These are phyloP conservation scores for Hystrix cristata DNA, from an alignment of 2,113 vertebrate species.

Conservation along the genomic window DNA sequence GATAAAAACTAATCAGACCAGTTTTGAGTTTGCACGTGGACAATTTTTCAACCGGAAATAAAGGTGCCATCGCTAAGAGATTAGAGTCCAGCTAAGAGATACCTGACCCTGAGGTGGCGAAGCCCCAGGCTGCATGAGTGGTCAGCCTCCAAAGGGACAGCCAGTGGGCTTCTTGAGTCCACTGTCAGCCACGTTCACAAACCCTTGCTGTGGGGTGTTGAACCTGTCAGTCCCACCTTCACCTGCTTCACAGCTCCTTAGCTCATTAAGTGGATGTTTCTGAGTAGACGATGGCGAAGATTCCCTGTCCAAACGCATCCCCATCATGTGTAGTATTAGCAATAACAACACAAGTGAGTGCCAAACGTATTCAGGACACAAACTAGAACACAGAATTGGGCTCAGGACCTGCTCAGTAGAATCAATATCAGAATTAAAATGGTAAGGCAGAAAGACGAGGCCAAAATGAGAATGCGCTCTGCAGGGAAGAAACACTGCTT, in stretches of 20 bases:
- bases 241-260: background rate
- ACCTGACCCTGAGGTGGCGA: background rate
- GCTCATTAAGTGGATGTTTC: slow-evolving; percentile 55
- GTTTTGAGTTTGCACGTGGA: background rate
- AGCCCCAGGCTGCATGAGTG: background rate
- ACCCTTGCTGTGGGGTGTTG: background rate
- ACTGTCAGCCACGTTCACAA: background rate
- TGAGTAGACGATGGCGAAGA: background rate
- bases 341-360: background rate
- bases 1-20: slow-evolving; percentile 31
- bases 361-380: slow-evolving; percentile 51
- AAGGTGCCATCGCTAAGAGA: background rate
- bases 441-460: background rate
- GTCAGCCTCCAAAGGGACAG: background rate
- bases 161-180: background rate
- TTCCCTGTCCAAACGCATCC: slow-evolving; percentile 40
- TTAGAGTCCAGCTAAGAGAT: background rate
- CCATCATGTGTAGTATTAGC: slow-evolving; percentile 14
- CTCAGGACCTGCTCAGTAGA: background rate
- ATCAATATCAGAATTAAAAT: slow-evolving; percentile 67
- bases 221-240: background rate
- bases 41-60: slow-evolving; percentile 36
- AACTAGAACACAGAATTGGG: background rate
- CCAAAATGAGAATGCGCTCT: slow-evolving; percentile 23
- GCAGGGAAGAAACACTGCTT: background rate